Evolutionary conservation across 2,113 vertebrate species (phyloP).

Genomic region (Elaphurus davidianus): DNA sequence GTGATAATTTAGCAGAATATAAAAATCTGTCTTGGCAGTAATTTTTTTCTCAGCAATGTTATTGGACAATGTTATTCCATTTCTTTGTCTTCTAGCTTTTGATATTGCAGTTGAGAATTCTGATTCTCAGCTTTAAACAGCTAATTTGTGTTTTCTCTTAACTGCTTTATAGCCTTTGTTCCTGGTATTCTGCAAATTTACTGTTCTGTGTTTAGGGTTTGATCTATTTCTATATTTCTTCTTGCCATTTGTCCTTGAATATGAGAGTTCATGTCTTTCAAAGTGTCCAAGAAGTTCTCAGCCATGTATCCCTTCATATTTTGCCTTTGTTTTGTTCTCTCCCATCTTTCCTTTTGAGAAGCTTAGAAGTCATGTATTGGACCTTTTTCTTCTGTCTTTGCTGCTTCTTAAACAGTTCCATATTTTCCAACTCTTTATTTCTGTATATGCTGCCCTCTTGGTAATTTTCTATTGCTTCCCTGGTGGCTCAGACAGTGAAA

Average conservation of each 20-base stretch:
- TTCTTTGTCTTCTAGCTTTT: background rate
- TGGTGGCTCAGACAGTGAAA: background rate
- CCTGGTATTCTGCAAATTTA: background rate
- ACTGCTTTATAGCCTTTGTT: background rate
- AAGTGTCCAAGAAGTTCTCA: background rate
- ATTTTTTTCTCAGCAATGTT: background rate
- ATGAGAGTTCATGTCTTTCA: constrained; percentile 15
- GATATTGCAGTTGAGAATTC: background rate
- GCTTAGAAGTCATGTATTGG: background rate
- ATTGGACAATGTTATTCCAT: background rate
- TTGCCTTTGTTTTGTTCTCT: background rate
- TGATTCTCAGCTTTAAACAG: background rate
- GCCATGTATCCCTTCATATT: background rate
- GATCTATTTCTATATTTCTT: constrained; percentile 11
- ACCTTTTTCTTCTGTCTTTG: background rate
- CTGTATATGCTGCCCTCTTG: background rate
- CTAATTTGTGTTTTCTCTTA: background rate
- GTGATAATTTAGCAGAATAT: background rate
- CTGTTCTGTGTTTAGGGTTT: background rate
- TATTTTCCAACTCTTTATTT: constrained; percentile 1
- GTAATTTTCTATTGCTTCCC: background rate
- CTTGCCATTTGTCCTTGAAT: constrained; percentile 5
- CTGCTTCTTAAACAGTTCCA: background rate
- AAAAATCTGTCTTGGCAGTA: background rate
- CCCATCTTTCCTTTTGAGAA: constrained; percentile 6